Conservation (phyloP, 2,113 vertebrate species). For the Pleuronectes platessa region DNA sequence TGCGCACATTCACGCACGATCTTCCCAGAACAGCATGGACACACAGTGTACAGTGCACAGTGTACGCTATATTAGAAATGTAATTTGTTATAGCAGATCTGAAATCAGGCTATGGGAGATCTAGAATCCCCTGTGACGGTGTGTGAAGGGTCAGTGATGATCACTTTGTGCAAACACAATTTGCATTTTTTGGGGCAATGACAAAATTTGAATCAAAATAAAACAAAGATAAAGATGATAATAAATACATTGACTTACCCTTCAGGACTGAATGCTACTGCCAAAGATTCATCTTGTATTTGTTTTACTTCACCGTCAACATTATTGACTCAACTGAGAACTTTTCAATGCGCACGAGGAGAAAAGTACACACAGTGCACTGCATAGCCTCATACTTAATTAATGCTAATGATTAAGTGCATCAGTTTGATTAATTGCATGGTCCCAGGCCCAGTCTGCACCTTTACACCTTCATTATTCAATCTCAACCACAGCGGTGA, state of each 20-base stretch:
- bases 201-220: neutral
- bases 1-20: slow-evolving; percentile 11
- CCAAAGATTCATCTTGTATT: neutral
- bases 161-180: neutral
- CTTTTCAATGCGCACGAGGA: neutral
- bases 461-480: neutral
- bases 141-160: neutral
- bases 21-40: slow-evolving; percentile 1
- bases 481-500: neutral
- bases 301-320: neutral
- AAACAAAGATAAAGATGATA: too few species aligned
- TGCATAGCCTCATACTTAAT: neutral
- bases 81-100: neutral
- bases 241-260: neutral
- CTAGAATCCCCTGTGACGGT: neutral
- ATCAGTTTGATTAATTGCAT: slow-evolving; percentile 17
- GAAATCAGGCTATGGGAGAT: neutral
- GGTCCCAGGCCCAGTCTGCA: neutral
- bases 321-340: neutral
- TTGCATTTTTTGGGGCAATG: neutral
- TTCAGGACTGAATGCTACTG: neutral
- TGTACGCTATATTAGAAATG: neutral
- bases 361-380: neutral
- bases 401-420: neutral
- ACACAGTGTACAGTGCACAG: slow-evolving; percentile 18